These are phyloP conservation scores for Sebastiscus tertius DNA, from an alignment of 2,797 vertebrate species.

Conservation along the genomic window DNA sequence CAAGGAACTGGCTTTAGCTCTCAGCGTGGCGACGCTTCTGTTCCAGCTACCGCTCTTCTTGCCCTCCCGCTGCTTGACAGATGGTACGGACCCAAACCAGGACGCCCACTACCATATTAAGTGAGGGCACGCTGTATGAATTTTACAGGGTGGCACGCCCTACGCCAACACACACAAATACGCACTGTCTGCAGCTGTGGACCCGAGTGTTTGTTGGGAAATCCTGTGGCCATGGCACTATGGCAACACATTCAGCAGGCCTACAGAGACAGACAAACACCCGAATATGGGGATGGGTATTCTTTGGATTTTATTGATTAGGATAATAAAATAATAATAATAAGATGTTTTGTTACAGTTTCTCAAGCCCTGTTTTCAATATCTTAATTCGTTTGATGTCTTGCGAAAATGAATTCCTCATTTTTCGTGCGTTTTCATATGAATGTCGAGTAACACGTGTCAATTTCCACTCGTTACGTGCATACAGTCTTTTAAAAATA, in stretches of 20 bases:
- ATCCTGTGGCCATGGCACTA: slow-evolving; percentile 32
- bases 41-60: slow-evolving; percentile 25
- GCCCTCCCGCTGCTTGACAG: slow-evolving; percentile 50
- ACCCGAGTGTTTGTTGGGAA: not conserved
- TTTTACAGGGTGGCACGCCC: slow-evolving; percentile 53
- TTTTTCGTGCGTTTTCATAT: too few relatives aligned
- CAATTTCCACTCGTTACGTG: too few relatives aligned
- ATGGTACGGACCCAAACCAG: slow-evolving; percentile 56
- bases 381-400: too few relatives aligned
- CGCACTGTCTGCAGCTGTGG: slow-evolving; percentile 4
- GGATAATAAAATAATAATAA: not conserved
- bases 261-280: not conserved
- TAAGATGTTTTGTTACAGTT: not conserved
- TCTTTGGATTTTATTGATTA: not conserved
- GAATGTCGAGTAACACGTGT: too few relatives aligned
- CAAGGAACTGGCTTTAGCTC: slow-evolving; percentile 51
- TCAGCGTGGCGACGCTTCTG: slow-evolving; percentile 19
- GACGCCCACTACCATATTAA: slow-evolving; percentile 56
- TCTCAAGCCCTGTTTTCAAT: too few relatives aligned
- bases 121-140: slow-evolving; percentile 39
- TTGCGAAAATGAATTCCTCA: too few relatives aligned
- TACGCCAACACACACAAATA: slow-evolving; percentile 12
- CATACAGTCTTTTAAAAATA: too few relatives aligned
- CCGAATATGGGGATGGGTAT: not conserved
- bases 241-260: slow-evolving; percentile 31